These are phyloP conservation scores for Ataeniobius toweri DNA, from an alignment of 2,797 vertebrate species.

Conservation along the genomic window DNA sequence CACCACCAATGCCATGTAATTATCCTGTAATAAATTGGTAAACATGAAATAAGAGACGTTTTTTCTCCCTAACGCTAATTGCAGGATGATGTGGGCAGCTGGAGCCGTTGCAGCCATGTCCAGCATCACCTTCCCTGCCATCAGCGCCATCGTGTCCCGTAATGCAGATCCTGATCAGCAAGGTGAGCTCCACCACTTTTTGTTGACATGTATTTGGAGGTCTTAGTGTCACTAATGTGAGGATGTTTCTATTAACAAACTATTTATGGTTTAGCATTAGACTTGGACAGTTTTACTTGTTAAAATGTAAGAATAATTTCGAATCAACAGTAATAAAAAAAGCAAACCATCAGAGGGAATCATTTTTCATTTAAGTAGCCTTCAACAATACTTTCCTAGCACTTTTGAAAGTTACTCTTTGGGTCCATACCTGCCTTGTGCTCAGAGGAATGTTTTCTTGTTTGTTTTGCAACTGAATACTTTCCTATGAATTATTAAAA, in stretches of 20 bases:
- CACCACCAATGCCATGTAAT: not conserved
- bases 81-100: slow-evolving; percentile 95
- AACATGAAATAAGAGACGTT: not conserved
- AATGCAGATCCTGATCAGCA: slow-evolving; percentile 93
- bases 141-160: slow-evolving; percentile 92
- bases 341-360: not conserved
- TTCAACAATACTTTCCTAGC: not conserved
- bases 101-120: slow-evolving; percentile 93
- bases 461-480: slow-evolving; percentile 3
- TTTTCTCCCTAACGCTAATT: slow-evolving; percentile 6
- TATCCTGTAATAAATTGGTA: not conserved
- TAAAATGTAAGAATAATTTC: not conserved
- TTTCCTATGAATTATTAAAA: slow-evolving; percentile 4
- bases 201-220: not conserved
- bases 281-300: not conserved
- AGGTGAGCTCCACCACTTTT: slow-evolving; percentile 66
- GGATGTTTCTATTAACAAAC: not conserved
- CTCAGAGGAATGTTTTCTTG: not conserved
- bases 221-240: not conserved
- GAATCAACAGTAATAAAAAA: not conserved
- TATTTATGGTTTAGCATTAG: not conserved
- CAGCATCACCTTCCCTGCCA: slow-evolving; percentile 93
- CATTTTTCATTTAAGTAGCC: not conserved
- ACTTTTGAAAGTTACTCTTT: not conserved
- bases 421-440: not conserved